phyloP scores from a whole-genome alignment of 2,888 invertebrate genomes.

The Thera britannica region DNA sequence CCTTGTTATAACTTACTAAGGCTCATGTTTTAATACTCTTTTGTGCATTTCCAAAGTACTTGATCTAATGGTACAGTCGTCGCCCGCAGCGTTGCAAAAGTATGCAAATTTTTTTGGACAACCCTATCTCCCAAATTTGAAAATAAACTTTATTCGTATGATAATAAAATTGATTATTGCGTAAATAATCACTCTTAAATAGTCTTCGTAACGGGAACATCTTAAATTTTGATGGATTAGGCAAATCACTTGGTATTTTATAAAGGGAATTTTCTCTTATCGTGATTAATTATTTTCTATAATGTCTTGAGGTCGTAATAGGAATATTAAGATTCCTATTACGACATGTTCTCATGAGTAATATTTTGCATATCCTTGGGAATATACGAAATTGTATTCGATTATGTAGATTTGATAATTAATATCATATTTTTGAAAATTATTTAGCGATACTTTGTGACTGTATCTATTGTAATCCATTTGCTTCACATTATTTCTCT shows the following conservation, averaged over 20 bases:
- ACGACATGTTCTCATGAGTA: constrained; percentile 48
- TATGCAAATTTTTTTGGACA: constrained; percentile 66
- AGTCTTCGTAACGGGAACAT: neutral
- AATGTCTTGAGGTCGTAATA: constrained; percentile 51
- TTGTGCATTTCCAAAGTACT: constrained; percentile 47
- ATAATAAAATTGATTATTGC: constrained; percentile 34
- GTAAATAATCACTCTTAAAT: neutral
- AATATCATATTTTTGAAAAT: constrained; percentile 4
- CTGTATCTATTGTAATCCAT: no score
- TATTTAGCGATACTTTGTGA: neutral
- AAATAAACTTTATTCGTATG: constrained; percentile 32
- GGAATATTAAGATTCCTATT: constrained; percentile 49
- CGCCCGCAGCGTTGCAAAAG: constrained; percentile 63
- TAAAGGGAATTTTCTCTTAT: constrained; percentile 40
- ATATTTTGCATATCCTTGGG: constrained; percentile 58
- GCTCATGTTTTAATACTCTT: constrained; percentile 35
- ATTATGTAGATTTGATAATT: constrained; percentile 15
- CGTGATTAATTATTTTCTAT: constrained; percentile 71
- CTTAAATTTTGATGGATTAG: constrained; percentile 61
- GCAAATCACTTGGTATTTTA: constrained; percentile 57
- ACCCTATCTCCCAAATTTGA: constrained; percentile 43
- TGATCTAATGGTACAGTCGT: constrained; percentile 52
- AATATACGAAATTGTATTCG: constrained; percentile 28
- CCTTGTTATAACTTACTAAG: constrained; percentile 38
- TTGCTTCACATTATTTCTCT: no score